Base-by-base conservation (phyloP, 2,797 vertebrate species). In the Phoeniculus purpureus region DNA sequence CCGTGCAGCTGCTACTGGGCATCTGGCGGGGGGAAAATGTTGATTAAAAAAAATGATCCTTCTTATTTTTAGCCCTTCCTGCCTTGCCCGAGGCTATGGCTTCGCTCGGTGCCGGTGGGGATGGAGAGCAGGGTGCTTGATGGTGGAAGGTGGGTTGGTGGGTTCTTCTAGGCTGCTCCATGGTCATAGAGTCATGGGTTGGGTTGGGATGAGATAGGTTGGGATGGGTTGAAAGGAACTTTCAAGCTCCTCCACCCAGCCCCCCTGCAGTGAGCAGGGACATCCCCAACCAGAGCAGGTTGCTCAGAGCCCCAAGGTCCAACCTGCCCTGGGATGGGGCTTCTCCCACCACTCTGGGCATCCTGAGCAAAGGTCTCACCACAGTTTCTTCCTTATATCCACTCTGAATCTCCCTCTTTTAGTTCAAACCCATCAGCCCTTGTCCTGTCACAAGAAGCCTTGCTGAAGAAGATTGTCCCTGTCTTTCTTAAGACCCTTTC, bases 1-100 rank as follows among this genome's bases (percentile, higher is more conserved):
- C 43, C 7, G 78, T 23, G 15, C 97, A 97, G 97, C 97, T 97
- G 97, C 95, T 94, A 74, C 94, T 1, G 29, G 92, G 82, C 85
- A 89, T 93, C 93, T 91, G 90, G 84, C 12, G 19, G 15, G 90
- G 67, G 51, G 54, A 72, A 85, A 65, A 72, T 40, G 20, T 21
- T 31, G 80, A 50, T 89, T 62, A 65, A 7, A 78, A 78, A 73
- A 87, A 89, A 55, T 73, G 17, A 73, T 22, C 19, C 54, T 19
- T 27, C 9, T 22, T 94, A 50, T 92, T 93, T 92, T 88, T 85
- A 92, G 90, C 55, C 14, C 43, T n/a, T 40, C 43, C 29, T 83
- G 29, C 43, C 40, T 31, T 20, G n/a, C 45, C 7, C 1, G 0
- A 37, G 65, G 65, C 55, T 40, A 19, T 15, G n/a, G 70, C 9